Evolutionary conservation across 2,888 invertebrate species (phyloP), one percentile per base, ranked within the genome.

Genomic region (Unio pictorum): DNA sequence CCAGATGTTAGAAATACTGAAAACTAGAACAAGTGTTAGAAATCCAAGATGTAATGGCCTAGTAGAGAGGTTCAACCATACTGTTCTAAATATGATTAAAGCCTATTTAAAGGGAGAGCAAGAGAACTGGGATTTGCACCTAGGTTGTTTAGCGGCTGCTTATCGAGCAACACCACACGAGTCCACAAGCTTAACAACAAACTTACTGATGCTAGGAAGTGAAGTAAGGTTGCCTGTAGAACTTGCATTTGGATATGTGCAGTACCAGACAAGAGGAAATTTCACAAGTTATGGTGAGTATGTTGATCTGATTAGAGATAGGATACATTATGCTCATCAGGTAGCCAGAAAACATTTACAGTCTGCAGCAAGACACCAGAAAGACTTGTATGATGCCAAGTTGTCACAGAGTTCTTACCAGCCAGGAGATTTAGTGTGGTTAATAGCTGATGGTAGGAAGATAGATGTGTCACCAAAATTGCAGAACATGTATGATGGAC

Each of bases 391-490:
- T 23, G 23, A 23, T 23, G 23, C 23, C 23, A 23, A 23, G 23
- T 23, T 23, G 23, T 23, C 23, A 23, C 23, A 23, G 23, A 23
- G 23, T 23, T 23, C 23, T 23, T 23, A 23, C 23, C 23, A 23
- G 23, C 23, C 23, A 23, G 23, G 23, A 23, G 23, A 23, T 23
- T 23, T 23, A 23, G 23, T 23, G 23, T 23, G 23, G 74, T 74
- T 64, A 23, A 61, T 72, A 28, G 64, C 68, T 55, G 76, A 74
- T 56, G 57, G 60, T 4, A 67, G 69, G 60, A 71, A 69, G 45
- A 61, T 64, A 4, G 68, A 73, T 58, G 58, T 73, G 23, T 59
- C 62, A n/a, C 64, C 61, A 1, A 77, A 77, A 63, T 56, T 77
- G 15, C 59, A 74, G 57, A 66, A 69, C 20, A 55, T 55, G 0